Evolutionary conservation across 2,888 invertebrate species (phyloP), one percentile per base, ranked within the genome.

Genomic region (Chrysolina oricalcia): DNA sequence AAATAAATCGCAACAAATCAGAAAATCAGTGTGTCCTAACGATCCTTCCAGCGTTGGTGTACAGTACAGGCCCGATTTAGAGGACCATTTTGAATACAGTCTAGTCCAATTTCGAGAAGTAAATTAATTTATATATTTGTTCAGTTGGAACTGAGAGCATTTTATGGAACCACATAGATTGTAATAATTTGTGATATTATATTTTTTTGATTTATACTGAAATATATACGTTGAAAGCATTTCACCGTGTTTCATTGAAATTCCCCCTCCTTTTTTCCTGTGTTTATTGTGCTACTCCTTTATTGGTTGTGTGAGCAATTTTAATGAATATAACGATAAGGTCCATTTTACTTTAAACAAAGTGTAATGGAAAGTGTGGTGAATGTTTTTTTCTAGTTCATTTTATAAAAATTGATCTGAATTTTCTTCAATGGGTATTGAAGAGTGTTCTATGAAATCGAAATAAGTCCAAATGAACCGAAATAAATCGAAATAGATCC

Each of bases 301-400:
- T n/a, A n/a, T n/a, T n/a, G n/a, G n/a, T n/a, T n/a, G n/a, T n/a
- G n/a, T n/a, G n/a, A n/a, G n/a, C n/a, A n/a, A n/a, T n/a, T n/a
- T n/a, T n/a, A n/a, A n/a, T n/a, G n/a, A n/a, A n/a, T n/a, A 94
- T 84, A 89, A 89, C 70, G 85, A 89, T 89, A 83, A 83, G 85
- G 85, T 72, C 59, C 23, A 64, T 21, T 43, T 73, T 72, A 40
- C 2, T 43, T 11, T 15, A 43, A 43, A 43, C n/a, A n/a, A n/a
- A n/a, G 27, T 27, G 27, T 27, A 27, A 27, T 27, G 35, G 35
- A 35, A 35, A 35, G 35, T 35, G 35, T 35, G 35, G 35, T 8
- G 35, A 35, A 35, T 8, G 8, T 35, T 35, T 3, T 35, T 35
- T 8, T 35, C 5, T n/a, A n/a, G n/a, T n/a, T n/a, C n/a, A n/a